These are phyloP conservation scores for Cryptus armator DNA, from an alignment of 2,888 invertebrate genomes.

Conservation along the genomic window DNA sequence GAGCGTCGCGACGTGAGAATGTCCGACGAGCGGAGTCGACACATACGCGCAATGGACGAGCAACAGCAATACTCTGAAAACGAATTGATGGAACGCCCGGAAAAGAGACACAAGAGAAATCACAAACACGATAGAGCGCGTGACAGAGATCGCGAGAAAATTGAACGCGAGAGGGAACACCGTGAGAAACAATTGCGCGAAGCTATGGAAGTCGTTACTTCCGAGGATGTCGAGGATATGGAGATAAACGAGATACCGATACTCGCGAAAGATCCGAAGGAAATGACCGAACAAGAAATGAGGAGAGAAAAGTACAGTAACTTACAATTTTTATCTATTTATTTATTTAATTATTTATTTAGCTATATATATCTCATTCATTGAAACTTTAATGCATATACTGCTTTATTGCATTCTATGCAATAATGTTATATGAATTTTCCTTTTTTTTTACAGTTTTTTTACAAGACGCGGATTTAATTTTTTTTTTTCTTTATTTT, in stretches of 20 bases:
- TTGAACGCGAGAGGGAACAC: constrained; percentile 80
- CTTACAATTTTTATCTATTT: background rate
- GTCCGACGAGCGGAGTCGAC: constrained; percentile 73
- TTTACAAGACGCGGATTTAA: constrained; percentile 24
- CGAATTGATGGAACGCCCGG: constrained; percentile 77
- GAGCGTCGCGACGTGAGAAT: constrained; percentile 78
- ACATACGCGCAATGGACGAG: constrained; percentile 77
- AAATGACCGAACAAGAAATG: constrained; percentile 84
- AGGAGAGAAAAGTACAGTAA: constrained; percentile 86
- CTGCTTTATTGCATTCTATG: too few species aligned
- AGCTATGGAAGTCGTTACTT: constrained; percentile 80
- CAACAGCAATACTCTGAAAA: constrained; percentile 75
- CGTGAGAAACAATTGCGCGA: constrained; percentile 81
- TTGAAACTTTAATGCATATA: background rate
- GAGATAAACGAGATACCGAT: constrained; percentile 80
- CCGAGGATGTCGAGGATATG: constrained; percentile 83
- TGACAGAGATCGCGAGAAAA: constrained; percentile 85
- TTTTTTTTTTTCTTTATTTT: constrained; percentile 31
- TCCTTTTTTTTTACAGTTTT: background rate
- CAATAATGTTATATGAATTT: background rate
- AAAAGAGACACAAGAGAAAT: constrained; percentile 82
- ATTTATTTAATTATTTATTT: constrained; percentile 13
- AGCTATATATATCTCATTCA: background rate
- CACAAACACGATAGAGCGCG: constrained; percentile 87
- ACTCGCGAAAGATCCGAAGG: constrained; percentile 81